A percentile compares a stretch with the other conserved stretches of the same genome.
Conservation (phyloP, 2,113 vertebrate genomes). For the Haliaeetus leucogaster region DNA sequence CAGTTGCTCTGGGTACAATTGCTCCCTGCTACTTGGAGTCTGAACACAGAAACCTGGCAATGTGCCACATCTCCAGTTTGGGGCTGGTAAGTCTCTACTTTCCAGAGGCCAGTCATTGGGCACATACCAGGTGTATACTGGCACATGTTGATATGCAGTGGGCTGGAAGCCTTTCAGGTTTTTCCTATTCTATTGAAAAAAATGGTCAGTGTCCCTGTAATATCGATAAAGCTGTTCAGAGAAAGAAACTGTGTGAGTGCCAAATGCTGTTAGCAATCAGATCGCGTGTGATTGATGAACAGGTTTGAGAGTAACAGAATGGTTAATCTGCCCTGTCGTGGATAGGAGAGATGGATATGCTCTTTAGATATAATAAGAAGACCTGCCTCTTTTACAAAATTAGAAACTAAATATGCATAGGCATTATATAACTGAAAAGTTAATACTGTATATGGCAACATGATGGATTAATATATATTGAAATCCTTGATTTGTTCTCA, state of each 20-base stretch:
- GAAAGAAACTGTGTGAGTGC: background rate
- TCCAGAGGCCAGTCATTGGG: background rate
- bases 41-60: background rate
- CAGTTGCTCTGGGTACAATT: background rate
- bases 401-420: slow-evolving; percentile 13
- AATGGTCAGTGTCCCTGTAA: background rate
- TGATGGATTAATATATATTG: background rate
- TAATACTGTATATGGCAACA: background rate
- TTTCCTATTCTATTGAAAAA: background rate
- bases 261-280: background rate
- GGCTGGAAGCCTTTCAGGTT: background rate
- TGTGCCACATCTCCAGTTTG: background rate
- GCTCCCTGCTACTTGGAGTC: background rate
- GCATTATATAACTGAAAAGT: slow-evolving; percentile 17
- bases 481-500: background rate
- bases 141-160: background rate
- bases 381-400: slow-evolving; percentile 21
- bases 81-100: background rate
- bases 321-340: background rate
- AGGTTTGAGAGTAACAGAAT: background rate
- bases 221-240: background rate
- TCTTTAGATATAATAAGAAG: background rate
- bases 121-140: accelerated
- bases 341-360: background rate
- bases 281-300: background rate